phyloP scores from a whole-genome alignment of 2,113 vertebrate genomes.

The Chamaea fasciata region DNA sequence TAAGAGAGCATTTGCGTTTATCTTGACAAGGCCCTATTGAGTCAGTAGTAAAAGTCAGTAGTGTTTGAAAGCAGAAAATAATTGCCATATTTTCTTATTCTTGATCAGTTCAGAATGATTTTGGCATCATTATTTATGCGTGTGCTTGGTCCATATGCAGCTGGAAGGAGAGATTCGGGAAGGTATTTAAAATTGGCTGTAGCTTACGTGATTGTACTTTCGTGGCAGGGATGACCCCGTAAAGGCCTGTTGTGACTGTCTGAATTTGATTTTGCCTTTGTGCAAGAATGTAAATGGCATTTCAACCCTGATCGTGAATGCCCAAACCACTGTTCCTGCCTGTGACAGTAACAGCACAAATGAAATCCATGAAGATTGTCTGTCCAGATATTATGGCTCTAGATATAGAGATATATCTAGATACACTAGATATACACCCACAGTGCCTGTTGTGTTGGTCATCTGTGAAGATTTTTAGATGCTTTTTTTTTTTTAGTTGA shows the following conservation, averaged over 20 bases:
- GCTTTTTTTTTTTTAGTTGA: not conserved
- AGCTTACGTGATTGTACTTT: not conserved
- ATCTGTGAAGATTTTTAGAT: not conserved
- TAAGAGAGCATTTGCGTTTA: not conserved
- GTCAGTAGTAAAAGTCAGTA: not conserved
- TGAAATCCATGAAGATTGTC: not conserved
- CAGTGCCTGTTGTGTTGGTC: not conserved
- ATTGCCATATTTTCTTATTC: not conserved
- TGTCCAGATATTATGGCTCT: not conserved
- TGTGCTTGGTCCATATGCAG: not conserved
- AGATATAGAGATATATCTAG: too few relatives aligned
- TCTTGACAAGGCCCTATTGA: not conserved
- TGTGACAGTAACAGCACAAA: not conserved
- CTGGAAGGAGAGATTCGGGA: not conserved
- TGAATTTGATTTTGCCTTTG: not conserved
- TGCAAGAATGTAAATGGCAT: not conserved
- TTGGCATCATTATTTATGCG: not conserved
- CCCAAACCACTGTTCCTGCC: not conserved
- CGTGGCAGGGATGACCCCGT: not conserved
- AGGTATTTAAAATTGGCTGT: not conserved
- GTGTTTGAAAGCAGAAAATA: not conserved
- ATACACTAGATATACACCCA: rapidly evolving
- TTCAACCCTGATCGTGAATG: not conserved
- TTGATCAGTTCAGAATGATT: not conserved
- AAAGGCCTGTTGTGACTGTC: not conserved